Evolutionary conservation across 92 coral and sea anemone genomes (phyloP), one percentile per base, ranked within the genome.

Genomic region (Palythoa caribaeorum): DNA sequence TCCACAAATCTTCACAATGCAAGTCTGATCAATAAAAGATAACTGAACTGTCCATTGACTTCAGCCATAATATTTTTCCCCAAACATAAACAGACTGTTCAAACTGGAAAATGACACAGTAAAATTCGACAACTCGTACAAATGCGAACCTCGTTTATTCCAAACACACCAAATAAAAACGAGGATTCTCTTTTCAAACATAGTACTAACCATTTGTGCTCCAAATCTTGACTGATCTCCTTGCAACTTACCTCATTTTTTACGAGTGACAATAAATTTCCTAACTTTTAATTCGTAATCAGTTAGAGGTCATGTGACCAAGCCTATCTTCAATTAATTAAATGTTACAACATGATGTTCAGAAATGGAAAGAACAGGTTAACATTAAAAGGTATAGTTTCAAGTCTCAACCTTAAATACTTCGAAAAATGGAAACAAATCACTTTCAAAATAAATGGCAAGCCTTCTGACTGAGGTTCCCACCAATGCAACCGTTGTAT

Each of bases 191-290:
- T 62, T 62, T 1, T 62, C 69, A 62, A 62, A 62, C 69, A 62
- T 62, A 62, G 11, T 62, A 60, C n/a, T n/a, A 28, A 62, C 69
- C 69, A 62, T 62, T 62, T 62, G 69, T 62, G 69, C 69, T 62
- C 69, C 69, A 62, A 62, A 62, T 62, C 3, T 62, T 62, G 69
- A 2, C 69, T 62, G 69, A 62, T 62, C 69, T 62, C 28, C 0
- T 0, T 62, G 69, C 69, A 60, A 60, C 69, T 60, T 60, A 60
- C 69, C 15, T 13, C 9, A 60, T 60, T 60, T 60, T 60, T 60
- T 20, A 60, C 69, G 69, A 60, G 69, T 60, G 69, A 3, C 69
- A 60, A 60, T 60, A 60, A 60, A 60, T 60, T 55, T 15, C 63
- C 63, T 55, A 57, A 57, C 65, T 57, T 57, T 57, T 1, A 57